A percentile compares a stretch with the other conserved stretches of the same genome.
These are phyloP conservation scores for Anisognathus igniventris DNA, from an alignment of 2,797 vertebrate genomes.

Conservation along the genomic window DNA sequence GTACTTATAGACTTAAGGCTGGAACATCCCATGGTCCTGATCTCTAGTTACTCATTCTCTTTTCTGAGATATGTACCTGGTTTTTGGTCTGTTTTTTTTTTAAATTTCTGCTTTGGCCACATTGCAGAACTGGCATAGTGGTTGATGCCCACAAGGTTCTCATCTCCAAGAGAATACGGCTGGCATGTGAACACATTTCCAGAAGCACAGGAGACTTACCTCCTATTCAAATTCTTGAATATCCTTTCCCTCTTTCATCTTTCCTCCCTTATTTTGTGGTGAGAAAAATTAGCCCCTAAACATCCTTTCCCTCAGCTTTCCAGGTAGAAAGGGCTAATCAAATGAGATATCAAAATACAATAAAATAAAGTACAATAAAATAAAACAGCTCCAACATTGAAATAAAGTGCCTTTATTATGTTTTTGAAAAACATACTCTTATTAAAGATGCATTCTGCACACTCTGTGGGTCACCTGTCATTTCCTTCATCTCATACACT, in stretches of 20 bases:
- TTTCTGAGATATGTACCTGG: not conserved
- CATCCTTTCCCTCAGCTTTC: not conserved
- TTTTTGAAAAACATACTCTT: not conserved
- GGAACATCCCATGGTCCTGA: not conserved
- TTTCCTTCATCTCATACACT: not conserved
- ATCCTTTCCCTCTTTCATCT: not conserved
- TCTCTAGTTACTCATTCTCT: not conserved
- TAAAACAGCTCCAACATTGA: not conserved
- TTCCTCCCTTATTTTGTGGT: not conserved
- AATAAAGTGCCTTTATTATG: not conserved
- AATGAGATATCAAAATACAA: not conserved
- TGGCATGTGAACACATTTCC: not conserved
- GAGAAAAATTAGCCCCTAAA: not conserved
- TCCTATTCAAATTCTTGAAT: not conserved
- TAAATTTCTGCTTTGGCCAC: not conserved
- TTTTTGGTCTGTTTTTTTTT: not conserved
- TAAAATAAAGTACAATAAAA: not conserved
- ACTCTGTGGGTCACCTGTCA: not conserved
- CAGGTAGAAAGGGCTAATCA: not conserved
- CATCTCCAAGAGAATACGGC: not conserved
- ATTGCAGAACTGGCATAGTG: not conserved
- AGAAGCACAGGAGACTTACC: not conserved
- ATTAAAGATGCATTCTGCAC: not conserved
- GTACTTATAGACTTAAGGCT: not conserved
- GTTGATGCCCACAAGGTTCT: not conserved